These are phyloP conservation scores for Spinus pinus DNA, from an alignment of 2,797 vertebrate species.

Conservation along the genomic window DNA sequence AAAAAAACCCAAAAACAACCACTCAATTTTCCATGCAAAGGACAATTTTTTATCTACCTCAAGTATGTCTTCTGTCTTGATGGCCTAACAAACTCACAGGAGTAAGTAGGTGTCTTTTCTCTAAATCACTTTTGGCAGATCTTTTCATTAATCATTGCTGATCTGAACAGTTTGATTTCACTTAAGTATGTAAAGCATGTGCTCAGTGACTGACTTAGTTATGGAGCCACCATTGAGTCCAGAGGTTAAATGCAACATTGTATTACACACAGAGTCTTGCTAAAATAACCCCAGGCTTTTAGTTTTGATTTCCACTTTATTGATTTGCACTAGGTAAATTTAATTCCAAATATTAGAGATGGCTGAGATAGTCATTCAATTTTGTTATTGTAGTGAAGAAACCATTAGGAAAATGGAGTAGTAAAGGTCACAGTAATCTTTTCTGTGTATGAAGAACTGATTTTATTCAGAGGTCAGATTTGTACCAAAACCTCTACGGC, in stretches of 20 bases:
- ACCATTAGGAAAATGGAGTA: conserved; percentile 67
- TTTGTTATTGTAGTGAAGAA: conserved; percentile 58
- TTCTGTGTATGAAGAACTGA: conserved; percentile 5
- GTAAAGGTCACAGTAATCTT: conserved; percentile 40
- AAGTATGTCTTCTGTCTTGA: neutral
- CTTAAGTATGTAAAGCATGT: neutral
- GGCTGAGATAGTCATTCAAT: conserved; percentile 52
- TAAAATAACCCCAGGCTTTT: conserved; percentile 59
- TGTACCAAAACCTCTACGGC: conserved; percentile 1
- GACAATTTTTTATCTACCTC: neutral
- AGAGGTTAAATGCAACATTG: conserved; percentile 46
- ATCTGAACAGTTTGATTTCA: neutral
- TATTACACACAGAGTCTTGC: conserved; percentile 10
- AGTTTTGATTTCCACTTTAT: conserved; percentile 70
- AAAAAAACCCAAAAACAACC: neutral
- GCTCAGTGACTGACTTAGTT: neutral
- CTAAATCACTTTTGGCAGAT: neutral
- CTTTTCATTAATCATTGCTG: neutral
- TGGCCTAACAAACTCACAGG: neutral
- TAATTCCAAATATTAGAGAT: conserved; percentile 64
- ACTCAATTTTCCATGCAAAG: neutral
- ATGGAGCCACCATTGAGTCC: neutral
- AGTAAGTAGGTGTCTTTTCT: neutral
- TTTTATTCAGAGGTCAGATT: conserved; percentile 53
- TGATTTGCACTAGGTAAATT: conserved; percentile 67